Base-by-base conservation (phyloP, 2,113 vertebrate genomes). In the Dicrurus megarhynchus region DNA sequence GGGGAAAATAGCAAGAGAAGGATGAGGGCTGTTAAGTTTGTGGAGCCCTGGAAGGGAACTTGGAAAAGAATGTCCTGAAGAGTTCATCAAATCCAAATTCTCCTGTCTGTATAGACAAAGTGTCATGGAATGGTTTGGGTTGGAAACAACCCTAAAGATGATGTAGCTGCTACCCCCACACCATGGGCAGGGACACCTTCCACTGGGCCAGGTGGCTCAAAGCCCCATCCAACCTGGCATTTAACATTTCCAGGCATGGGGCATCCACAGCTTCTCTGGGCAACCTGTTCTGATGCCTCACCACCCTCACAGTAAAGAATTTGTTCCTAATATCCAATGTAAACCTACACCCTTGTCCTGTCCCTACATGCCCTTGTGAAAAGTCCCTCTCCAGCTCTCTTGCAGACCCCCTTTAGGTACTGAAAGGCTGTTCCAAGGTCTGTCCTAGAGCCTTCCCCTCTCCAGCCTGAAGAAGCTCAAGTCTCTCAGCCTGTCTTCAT, bases 11-110 rank as follows among this genome's bases (percentile, higher is more conserved):
- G 5, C 10, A 60, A 27, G 3, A 37, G 26, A 84, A 84, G 22
- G n/a, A 68, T 5, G 2, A 68, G 9, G 16, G 6, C 15, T 27
- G 20, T 57, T 49, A 33, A 0, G 0, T 63, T 78, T 69, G 23
- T 10, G 9, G 13, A 75, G 22, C 11, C 10, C 22, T 81, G 44
- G 44, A 78, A 55, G 22, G 11, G 41, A 71, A 68, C 14, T 10
- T 64, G 35, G 10, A 37, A 71, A 91, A 89, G 1, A 70, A 52
- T 17, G 11, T 74, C 41, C 69, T 14, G 15, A 89, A 39, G 23
- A 55, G 35, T 17, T 2, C 0, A 13, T 35, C 37, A 82, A 28
- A 41, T 7, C 13, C 26, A 30, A 30, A 33, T 79, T 79, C 16
- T 90, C 49, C 41, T 49, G 4, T 37, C 15, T 61, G 12, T 27